These are phyloP conservation scores for Coilia nasus DNA, from an alignment of 2,797 vertebrate species.

Conservation along the genomic window DNA sequence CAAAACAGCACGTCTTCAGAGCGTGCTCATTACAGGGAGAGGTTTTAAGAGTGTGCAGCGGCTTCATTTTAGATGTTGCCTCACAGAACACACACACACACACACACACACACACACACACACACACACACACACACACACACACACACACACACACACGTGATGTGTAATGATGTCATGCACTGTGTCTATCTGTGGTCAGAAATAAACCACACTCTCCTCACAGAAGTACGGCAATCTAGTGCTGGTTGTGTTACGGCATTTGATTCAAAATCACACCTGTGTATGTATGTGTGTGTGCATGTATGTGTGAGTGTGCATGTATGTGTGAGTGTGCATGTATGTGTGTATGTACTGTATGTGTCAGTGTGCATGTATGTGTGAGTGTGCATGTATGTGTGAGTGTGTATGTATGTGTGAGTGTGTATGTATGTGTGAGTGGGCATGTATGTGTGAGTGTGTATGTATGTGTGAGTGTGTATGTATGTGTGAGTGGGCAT, in stretches of 20 bases:
- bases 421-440: no score
- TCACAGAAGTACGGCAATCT: not conserved
- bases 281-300: not conserved
- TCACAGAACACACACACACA: not conserved
- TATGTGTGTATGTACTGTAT: no score
- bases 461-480: no score
- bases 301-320: not conserved
- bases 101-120: conserved; percentile 11
- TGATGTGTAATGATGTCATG: not conserved
- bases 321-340: not conserved
- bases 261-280: not conserved
- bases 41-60: conserved; percentile 7
- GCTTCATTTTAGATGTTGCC: not conserved
- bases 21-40: not conserved
- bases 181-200: not conserved
- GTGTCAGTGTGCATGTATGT: no score
- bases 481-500: no score
- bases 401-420: not conserved
- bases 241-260: not conserved
- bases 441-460: not conserved
- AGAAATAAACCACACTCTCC: not conserved
- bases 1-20: not conserved
- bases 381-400: not conserved
- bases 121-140: conserved; percentile 6
- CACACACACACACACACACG: no score